Percentiles rank a stretch among this genome's conserved stretches.
Evolutionary conservation across 1,140 invertebrate species (phyloP).

Genomic region (Drosophila persimilis): DNA sequence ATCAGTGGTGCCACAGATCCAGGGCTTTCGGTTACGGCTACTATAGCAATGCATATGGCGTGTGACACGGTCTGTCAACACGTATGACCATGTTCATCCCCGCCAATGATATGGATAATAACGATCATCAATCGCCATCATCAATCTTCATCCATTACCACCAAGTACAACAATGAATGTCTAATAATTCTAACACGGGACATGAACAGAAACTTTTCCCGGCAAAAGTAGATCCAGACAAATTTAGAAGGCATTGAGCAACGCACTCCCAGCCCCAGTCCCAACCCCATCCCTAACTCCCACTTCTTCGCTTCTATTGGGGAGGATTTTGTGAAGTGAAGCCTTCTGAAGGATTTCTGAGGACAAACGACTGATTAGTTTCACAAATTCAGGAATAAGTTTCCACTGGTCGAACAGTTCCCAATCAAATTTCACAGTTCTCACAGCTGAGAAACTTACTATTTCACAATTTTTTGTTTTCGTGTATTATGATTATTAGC

Average conservation of each 20-base stretch:
- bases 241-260: constrained; percentile 25
- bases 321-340: background rate
- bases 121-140: constrained; percentile 62
- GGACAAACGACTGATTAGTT: too few species aligned
- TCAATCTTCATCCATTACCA: constrained; percentile 76
- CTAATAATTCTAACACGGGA: constrained; percentile 49
- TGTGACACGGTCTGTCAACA: constrained; percentile 10
- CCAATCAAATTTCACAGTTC: too few species aligned
- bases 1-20: constrained; percentile 15
- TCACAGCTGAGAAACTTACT: too few species aligned
- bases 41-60: background rate
- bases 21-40: constrained; percentile 12
- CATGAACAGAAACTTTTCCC: constrained; percentile 19
- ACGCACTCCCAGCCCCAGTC: background rate
- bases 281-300: background rate
- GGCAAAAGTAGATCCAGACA: background rate
- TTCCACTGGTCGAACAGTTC: too few species aligned
- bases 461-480: too few species aligned
- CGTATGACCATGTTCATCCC: constrained; percentile 3
- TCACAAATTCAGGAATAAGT: too few species aligned
- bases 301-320: background rate
- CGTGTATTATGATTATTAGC: too few species aligned
- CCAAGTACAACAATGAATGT: constrained; percentile 48
- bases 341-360: too few species aligned
- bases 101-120: constrained; percentile 47